A percentile compares a stretch with the other conserved stretches of the same genome.
Evolutionary conservation across 2,888 invertebrate genomes (phyloP).

Genomic region (Cheilosia vernalis): DNA sequence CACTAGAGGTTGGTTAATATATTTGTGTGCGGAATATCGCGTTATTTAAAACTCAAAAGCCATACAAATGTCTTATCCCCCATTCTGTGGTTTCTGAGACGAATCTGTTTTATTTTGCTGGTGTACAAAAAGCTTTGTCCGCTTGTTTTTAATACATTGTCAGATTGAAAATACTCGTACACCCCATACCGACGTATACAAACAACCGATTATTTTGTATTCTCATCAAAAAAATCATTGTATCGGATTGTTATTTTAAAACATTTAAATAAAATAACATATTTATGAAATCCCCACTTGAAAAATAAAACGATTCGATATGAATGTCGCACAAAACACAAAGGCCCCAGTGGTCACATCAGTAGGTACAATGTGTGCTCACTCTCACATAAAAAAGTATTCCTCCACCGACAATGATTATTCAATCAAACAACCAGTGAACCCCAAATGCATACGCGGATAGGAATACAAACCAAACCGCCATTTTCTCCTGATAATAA

Average conservation of each 20-base stretch:
- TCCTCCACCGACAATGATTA: constrained; percentile 32
- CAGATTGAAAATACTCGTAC: too few species aligned
- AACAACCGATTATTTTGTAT: neutral
- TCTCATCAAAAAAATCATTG: neutral
- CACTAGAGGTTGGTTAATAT: too few species aligned
- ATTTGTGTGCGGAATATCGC: too few species aligned
- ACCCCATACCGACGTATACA: too few species aligned
- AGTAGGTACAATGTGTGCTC: neutral
- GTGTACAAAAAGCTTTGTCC: too few species aligned
- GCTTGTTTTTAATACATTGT: too few species aligned
- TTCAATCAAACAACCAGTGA: constrained; percentile 49
- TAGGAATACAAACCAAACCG: neutral
- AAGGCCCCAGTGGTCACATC: constrained; percentile 12
- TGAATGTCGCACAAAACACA: neutral
- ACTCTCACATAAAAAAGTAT: neutral
- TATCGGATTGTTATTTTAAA: neutral
- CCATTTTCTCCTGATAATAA: constrained; percentile 20
- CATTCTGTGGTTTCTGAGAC: too few species aligned
- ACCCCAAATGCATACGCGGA: constrained; percentile 15
- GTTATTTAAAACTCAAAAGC: too few species aligned
- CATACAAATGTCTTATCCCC: too few species aligned
- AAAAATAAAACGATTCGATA: constrained; percentile 21
- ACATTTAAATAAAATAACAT: neutral
- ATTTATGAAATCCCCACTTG: neutral
- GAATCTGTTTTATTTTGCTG: too few species aligned